Percentiles rank a stretch among this genome's conserved stretches.
These are phyloP conservation scores for Siderastrea radians DNA, from an alignment of 92 coral and sea anemone species.

Conservation along the genomic window DNA sequence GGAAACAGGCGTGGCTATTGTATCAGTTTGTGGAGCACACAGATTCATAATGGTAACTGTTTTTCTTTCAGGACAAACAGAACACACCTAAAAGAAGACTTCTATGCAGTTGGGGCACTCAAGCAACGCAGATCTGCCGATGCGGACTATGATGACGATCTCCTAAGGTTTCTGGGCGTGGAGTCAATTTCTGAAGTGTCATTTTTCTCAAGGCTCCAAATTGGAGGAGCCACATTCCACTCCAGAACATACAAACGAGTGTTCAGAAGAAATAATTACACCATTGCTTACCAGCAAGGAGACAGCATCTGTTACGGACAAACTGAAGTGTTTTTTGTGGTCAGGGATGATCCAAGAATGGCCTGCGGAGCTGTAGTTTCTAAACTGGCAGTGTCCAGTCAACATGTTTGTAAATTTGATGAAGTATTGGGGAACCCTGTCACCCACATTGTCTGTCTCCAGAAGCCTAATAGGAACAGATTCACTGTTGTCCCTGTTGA, in stretches of 20 bases:
- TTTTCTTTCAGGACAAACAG: conserved; percentile 49
- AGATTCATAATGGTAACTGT: conserved; percentile 6
- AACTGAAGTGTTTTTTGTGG: conserved; percentile 49
- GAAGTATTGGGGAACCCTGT: conserved; percentile 55
- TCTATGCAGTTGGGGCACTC: conserved; percentile 58
- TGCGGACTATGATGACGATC: conserved; percentile 55
- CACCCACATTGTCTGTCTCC: conserved; percentile 39
- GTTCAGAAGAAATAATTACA: conserved; percentile 53
- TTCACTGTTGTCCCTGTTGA: conserved; percentile 47
- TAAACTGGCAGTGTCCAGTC: conserved; percentile 31
- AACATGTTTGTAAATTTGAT: conserved; percentile 38
- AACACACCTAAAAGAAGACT: conserved; percentile 53
- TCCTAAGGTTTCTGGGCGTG: conserved; percentile 38
- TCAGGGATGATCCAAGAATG: conserved; percentile 6
- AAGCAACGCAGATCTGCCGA: conserved; percentile 31
- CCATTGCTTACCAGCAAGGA: conserved; percentile 50
- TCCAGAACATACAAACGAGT: conserved; percentile 60
- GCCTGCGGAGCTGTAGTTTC: conserved; percentile 47
- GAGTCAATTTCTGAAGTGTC: conserved; percentile 43
- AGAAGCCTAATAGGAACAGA: conserved; percentile 47
- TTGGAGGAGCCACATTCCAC: conserved; percentile 49
- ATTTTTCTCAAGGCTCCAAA: conserved; percentile 48
- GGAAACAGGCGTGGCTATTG: background rate
- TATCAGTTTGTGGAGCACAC: background rate
- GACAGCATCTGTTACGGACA: conserved; percentile 47